phyloP scores from a whole-genome alignment of 2,113 vertebrate species.

The Daboia siamensis region DNA sequence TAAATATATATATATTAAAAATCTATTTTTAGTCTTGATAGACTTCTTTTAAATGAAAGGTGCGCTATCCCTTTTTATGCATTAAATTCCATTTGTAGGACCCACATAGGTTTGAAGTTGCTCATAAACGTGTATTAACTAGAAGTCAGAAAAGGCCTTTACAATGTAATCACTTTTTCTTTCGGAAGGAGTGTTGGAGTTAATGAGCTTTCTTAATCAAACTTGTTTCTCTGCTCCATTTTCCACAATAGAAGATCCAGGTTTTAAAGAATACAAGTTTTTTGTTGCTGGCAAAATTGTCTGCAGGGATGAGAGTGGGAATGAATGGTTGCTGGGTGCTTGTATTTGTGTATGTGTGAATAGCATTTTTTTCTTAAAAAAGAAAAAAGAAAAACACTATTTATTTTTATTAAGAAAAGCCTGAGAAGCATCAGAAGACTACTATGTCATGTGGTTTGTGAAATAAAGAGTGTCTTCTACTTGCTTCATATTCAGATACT shows the following conservation, averaged over 20 bases:
- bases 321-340: conserved; percentile 35
- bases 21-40: conserved; percentile 84
- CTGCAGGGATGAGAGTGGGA: conserved; percentile 27
- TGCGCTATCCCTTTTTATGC: conserved; percentile 80
- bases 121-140: conserved; percentile 56
- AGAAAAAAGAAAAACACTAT: conserved; percentile 52
- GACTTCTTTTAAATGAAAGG: conserved; percentile 83
- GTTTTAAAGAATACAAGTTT: conserved; percentile 28
- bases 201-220: conserved; percentile 24
- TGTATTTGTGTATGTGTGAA: conserved; percentile 11
- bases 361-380: conserved; percentile 51
- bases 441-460: conserved; percentile 12
- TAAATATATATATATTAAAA: conserved; percentile 75
- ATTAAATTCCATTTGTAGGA: conserved; percentile 69
- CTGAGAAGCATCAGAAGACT: conserved; percentile 29
- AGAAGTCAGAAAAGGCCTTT: conserved; percentile 50
- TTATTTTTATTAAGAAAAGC: conserved; percentile 56
- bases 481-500: background rate
- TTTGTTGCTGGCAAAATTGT: conserved; percentile 4
- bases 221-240: conserved; percentile 40
- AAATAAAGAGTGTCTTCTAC: conserved; percentile 29
- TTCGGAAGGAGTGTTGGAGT: conserved; percentile 45
- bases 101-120: conserved; percentile 64
- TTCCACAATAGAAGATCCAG: conserved; percentile 38
- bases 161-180: conserved; percentile 49